Evolutionary conservation across 2,888 invertebrate species (phyloP), one percentile per base, ranked within the genome.

Genomic region (Nowickia ferox): DNA sequence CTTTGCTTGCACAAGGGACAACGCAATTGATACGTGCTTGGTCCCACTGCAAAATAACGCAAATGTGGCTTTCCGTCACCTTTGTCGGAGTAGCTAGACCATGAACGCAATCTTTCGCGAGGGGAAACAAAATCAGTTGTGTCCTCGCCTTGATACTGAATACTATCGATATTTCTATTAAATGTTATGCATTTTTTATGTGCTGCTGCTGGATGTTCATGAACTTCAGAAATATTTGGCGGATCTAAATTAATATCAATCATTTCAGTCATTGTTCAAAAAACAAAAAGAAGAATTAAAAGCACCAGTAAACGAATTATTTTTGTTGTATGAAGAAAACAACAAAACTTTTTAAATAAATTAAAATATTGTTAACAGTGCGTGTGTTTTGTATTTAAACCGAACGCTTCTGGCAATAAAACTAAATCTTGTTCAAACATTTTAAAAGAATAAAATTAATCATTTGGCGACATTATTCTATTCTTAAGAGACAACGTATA

Each of bases 41-140:
- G 92, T 5, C 92, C 92, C 0, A 92, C 90, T n/a, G 90, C 88
- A 76, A 90, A 92, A 84, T 89, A 92, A 38, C 91, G 90, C 72
- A 92, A 71, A 63, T 89, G 89, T 1, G 92, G 90, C 78, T 90
- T 91, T 5, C 86, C 87, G 69, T 90, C 90, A 57, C 87, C 85
- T 9, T 48, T 48, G 44, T 87, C 84, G 9, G 53, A 38, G 8
- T 57, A 15, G 11, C 48, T 46, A 5, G 76, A 76, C 80, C 76
- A 76, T 6, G 80, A 53, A 13, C 81, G 76, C 15, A 80, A 55
- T 17, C 65, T 46, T 10, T 66, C 65, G 0, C 71, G n/a, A 38
- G 66, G 61, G 0, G 48, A 9, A n/a, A 22, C 11, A 48, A 53
- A 55, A 69, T 80, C 80, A 10, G 69, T 81, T 6, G 71, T 55